Evolutionary conservation across 2,113 vertebrate genomes (phyloP).

Genomic region (Galbula dea): DNA sequence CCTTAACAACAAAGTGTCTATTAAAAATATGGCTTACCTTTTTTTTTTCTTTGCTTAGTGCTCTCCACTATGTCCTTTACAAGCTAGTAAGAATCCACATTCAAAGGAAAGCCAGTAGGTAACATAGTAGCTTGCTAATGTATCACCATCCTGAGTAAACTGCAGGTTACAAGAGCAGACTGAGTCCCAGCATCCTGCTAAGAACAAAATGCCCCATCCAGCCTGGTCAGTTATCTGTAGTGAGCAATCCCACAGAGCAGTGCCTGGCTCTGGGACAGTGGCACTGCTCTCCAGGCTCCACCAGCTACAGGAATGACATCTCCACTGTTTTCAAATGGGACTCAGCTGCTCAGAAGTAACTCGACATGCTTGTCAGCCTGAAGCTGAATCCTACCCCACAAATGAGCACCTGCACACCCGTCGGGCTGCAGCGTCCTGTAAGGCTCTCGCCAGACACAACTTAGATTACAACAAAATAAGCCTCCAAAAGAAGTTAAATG

Average conservation of each 20-base stretch:
- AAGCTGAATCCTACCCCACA: background rate
- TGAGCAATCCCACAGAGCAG: background rate
- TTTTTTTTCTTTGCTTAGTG: background rate
- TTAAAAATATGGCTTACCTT: background rate
- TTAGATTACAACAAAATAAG: background rate
- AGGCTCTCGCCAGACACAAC: background rate
- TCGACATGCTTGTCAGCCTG: rapidly evolving
- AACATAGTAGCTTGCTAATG: background rate
- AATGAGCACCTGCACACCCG: background rate
- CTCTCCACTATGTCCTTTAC: background rate
- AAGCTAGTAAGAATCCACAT: background rate
- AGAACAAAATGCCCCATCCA: rapidly evolving
- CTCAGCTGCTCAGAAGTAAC: background rate
- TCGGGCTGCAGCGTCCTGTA: background rate
- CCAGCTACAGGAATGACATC: background rate
- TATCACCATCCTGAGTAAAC: background rate
- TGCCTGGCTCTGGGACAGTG: background rate
- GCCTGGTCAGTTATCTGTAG: rapidly evolving
- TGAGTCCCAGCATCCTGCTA: background rate
- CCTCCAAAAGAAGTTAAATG: background rate
- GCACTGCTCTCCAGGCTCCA: background rate
- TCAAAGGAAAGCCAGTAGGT: background rate
- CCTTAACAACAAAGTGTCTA: background rate
- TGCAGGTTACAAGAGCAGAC: rapidly evolving
- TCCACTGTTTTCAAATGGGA: background rate